Percentiles rank a stretch among this genome's conserved stretches.
Evolutionary conservation across 1,140 invertebrate species (phyloP).

Genomic region (Drosophila sproati): DNA sequence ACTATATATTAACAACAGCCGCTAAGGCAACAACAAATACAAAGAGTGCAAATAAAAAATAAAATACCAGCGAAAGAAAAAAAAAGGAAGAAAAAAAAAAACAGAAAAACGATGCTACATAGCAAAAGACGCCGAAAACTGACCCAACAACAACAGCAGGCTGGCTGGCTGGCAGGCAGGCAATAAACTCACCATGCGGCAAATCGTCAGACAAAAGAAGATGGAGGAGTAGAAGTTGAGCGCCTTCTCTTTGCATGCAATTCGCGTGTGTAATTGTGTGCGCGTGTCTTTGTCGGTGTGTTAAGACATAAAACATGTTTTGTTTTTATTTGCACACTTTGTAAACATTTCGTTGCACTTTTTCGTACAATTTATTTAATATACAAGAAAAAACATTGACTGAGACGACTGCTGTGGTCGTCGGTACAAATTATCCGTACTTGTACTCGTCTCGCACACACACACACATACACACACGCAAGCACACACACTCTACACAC

Average conservation of each 20-base stretch:
- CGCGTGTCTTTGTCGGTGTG: conserved; percentile 49
- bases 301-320: conserved; percentile 53
- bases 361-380: conserved; percentile 43
- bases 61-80: conserved; percentile 16
- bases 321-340: conserved; percentile 56
- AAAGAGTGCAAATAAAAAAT: conserved; percentile 32
- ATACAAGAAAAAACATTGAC: conserved; percentile 56
- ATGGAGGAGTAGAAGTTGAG: conserved; percentile 79
- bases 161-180: conserved; percentile 28
- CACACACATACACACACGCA: conserved; percentile 5
- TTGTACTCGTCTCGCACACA: conserved; percentile 46
- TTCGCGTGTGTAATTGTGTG: conserved; percentile 62
- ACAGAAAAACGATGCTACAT: conserved; percentile 29
- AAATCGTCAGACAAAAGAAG: conserved; percentile 82
- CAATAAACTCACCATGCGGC: conserved; percentile 79
- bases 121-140: conserved; percentile 62
- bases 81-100: conserved; percentile 4
- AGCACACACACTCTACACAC: conserved; percentile 1
- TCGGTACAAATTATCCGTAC: conserved; percentile 55
- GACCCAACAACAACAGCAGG: conserved; percentile 63
- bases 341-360: conserved; percentile 65
- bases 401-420: conserved; percentile 23
- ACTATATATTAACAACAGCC: conserved; percentile 12
- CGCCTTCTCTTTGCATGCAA: conserved; percentile 70
- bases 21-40: conserved; percentile 40